phyloP scores from a whole-genome alignment of 2,113 vertebrate genomes.

The Xyliphius kryptos region DNA sequence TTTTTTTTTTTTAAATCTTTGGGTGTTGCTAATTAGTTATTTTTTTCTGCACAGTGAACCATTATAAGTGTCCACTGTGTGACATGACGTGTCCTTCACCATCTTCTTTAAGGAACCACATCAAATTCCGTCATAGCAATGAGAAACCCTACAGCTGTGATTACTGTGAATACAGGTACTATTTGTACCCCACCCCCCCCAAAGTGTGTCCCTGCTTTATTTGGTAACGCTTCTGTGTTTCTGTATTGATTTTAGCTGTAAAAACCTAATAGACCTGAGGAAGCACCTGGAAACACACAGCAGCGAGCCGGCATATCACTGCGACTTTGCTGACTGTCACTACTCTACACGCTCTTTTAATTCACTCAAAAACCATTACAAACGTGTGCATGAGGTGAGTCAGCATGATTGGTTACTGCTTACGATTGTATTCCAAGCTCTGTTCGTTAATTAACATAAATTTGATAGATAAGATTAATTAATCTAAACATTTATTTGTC shows the following conservation, averaged over 20 bases:
- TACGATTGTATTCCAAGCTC: no score
- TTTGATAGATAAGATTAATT: no score
- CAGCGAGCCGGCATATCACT: conserved; percentile 82
- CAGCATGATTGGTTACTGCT: no score
- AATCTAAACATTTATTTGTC: no score
- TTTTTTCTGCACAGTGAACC: conserved; percentile 74
- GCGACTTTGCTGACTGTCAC: conserved; percentile 76
- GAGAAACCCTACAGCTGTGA: conserved; percentile 94
- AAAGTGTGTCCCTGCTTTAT: no score
- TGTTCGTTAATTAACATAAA: no score
- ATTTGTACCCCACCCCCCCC: no score
- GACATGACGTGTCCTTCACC: conserved; percentile 97
- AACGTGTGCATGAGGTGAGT: conserved; percentile 86
- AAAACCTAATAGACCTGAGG: conserved; percentile 87
- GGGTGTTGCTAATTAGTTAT: no score
- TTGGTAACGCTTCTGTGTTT: no score
- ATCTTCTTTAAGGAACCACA: conserved; percentile 90
- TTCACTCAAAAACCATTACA: conserved; percentile 89
- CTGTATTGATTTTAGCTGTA: no score
- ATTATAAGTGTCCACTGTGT: conserved; percentile 96
- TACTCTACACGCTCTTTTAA: conserved; percentile 79
- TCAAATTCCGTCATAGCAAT: conserved; percentile 93
- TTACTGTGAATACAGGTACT: conserved; percentile 89
- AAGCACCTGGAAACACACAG: conserved; percentile 94
- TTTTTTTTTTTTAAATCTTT: no score